Evolutionary conservation across 64 coral and sea anemone species (phyloP).

Genomic region (Porites australiensis): DNA sequence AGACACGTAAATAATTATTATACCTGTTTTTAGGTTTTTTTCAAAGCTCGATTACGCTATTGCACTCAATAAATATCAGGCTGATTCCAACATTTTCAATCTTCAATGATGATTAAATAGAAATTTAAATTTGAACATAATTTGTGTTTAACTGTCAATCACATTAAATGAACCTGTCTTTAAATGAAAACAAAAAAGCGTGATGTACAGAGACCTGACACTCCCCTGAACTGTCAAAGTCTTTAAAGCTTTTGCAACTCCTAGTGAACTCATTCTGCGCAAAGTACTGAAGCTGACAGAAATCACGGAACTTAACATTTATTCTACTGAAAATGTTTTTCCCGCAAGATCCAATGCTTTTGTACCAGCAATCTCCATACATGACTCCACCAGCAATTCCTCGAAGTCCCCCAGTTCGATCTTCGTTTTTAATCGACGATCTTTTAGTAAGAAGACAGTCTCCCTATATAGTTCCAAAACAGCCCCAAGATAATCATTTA

Average conservation of each 20-base stretch:
- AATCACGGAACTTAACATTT: background rate
- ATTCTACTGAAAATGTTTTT: constrained; percentile 46
- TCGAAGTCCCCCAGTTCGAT: constrained; percentile 34
- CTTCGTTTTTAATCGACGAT: constrained; percentile 74
- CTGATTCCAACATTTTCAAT: constrained; percentile 31
- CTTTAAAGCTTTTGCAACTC: constrained; percentile 25
- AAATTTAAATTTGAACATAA: constrained; percentile 66
- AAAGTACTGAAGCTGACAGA: background rate
- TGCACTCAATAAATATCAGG: background rate
- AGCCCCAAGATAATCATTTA: background rate
- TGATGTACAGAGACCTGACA: constrained; percentile 13
- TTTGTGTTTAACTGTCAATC: constrained; percentile 69
- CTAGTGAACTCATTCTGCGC: background rate
- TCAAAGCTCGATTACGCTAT: background rate
- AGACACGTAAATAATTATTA: background rate
- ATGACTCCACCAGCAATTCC: constrained; percentile 10
- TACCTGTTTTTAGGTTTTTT: background rate
- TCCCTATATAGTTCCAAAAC: constrained; percentile 35
- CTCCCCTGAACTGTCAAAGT: constrained; percentile 19
- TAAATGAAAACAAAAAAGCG: constrained; percentile 51
- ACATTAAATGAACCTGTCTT: constrained; percentile 45
- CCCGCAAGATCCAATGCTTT: constrained; percentile 65
- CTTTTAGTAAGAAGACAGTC: constrained; percentile 56
- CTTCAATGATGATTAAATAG: constrained; percentile 52
- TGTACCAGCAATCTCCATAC: constrained; percentile 64